These are phyloP conservation scores for Zaprionus bogoriensis DNA, from an alignment of 2,888 invertebrate genomes.

Conservation along the genomic window DNA sequence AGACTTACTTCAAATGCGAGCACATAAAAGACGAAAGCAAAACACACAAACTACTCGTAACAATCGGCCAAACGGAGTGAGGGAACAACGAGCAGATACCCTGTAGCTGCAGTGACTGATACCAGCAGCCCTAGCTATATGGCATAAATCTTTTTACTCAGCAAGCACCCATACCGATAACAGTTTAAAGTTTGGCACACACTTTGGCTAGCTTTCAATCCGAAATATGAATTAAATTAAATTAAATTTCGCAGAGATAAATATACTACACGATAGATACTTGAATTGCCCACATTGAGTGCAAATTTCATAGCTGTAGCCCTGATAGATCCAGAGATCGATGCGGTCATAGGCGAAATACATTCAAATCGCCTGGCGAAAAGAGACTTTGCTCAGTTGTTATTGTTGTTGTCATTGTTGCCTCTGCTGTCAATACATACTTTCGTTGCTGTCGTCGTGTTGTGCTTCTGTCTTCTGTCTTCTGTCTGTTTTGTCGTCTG, in stretches of 20 bases:
- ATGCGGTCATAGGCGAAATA: neutral
- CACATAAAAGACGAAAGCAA: conserved; percentile 26
- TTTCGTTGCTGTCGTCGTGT: conserved; percentile 9
- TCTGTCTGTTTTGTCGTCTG: conserved; percentile 1
- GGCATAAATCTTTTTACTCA: no score
- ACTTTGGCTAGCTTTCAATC: neutral
- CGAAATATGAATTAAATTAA: neutral
- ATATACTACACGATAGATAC: neutral
- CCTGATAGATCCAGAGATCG: neutral
- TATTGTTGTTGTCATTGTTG: conserved; percentile 6
- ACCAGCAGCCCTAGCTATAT: no score
- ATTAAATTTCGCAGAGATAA: neutral
- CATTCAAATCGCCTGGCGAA: neutral
- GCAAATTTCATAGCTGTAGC: neutral
- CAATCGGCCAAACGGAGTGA: conserved; percentile 1
- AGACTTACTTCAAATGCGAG: conserved; percentile 15
- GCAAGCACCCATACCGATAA: no score
- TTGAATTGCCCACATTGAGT: neutral
- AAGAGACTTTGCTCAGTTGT: neutral
- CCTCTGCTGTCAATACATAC: conserved; percentile 4
- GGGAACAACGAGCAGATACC: neutral
- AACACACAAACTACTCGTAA: conserved; percentile 7
- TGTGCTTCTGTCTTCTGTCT: neutral
- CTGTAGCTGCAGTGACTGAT: no score
- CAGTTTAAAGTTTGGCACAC: no score